Evolutionary conservation across 2,888 invertebrate genomes (phyloP).

Genomic region (Lithophane leautieri): DNA sequence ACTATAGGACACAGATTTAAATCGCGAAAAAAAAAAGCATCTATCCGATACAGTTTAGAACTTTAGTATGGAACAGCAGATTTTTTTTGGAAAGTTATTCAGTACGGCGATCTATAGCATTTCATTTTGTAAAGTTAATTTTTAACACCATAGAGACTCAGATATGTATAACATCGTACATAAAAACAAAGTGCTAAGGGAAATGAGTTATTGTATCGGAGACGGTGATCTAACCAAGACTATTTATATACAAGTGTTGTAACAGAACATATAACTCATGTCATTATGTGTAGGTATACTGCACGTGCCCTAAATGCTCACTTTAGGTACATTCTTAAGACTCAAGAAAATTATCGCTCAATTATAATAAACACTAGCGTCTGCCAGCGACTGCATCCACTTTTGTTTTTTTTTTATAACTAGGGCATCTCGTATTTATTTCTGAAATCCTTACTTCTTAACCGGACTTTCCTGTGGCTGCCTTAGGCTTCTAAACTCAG

Average conservation of each 20-base stretch:
- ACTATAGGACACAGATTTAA: too few relatives aligned
- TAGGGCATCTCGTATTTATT: too few relatives aligned
- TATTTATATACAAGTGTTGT: constrained; percentile 20
- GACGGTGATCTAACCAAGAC: constrained; percentile 45
- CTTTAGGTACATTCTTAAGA: background rate
- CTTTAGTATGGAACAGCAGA: too few relatives aligned
- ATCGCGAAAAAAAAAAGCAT: too few relatives aligned
- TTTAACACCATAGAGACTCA: background rate
- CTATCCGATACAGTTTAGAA: too few relatives aligned
- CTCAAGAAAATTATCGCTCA: background rate
- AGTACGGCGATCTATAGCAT: too few relatives aligned
- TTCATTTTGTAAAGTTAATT: too few relatives aligned
- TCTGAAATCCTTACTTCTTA: too few relatives aligned
- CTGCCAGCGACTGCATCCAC: background rate
- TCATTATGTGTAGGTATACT: background rate
- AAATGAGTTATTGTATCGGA: constrained; percentile 36
- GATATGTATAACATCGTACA: background rate
- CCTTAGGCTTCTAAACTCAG: too few relatives aligned
- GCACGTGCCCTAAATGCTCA: constrained; percentile 20
- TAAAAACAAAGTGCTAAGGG: constrained; percentile 20
- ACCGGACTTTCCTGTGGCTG: too few relatives aligned
- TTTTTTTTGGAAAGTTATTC: too few relatives aligned
- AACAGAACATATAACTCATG: constrained; percentile 18
- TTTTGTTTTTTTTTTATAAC: too few relatives aligned
- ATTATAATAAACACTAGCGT: background rate